Evolutionary conservation across 2,888 invertebrate species (phyloP).

Genomic region (Lepidocyrtoides sp.): DNA sequence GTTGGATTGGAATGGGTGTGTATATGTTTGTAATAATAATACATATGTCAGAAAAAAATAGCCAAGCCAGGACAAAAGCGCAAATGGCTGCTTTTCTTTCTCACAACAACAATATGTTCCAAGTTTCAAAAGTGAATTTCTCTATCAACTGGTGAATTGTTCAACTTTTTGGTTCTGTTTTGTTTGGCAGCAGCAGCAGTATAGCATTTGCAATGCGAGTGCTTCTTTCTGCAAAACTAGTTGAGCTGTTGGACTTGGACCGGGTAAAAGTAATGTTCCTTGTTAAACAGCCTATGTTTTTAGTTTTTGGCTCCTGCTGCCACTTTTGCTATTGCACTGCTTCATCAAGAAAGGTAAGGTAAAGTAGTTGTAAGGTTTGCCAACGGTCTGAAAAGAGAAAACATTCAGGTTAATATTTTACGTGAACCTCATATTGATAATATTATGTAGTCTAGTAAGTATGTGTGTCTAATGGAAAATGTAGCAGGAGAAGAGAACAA

Average conservation of each 20-base stretch:
- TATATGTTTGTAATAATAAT: not conserved
- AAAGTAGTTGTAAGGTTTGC: not conserved
- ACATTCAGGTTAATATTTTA: slow-evolving; percentile 26
- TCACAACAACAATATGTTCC: slow-evolving; percentile 40
- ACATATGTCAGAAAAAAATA: not conserved
- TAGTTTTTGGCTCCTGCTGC: slow-evolving; percentile 28
- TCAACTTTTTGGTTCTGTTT: not conserved
- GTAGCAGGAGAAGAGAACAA: not conserved
- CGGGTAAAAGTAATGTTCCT: not conserved
- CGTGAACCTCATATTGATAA: slow-evolving; percentile 29
- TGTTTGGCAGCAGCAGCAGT: not conserved
- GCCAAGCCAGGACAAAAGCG: not conserved
- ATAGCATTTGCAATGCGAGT: too few species aligned
- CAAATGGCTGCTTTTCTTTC: not conserved
- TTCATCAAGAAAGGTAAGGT: not conserved
- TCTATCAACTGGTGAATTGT: slow-evolving; percentile 57
- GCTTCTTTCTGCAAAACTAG: slow-evolving; percentile 35
- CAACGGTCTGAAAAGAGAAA: slow-evolving; percentile 17
- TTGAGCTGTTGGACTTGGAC: slow-evolving; percentile 21
- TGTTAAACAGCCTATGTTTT: not conserved
- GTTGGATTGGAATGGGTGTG: slow-evolving; percentile 42
- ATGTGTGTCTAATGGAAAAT: not conserved
- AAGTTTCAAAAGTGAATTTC: slow-evolving; percentile 39
- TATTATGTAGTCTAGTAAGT: not conserved
- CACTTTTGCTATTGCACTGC: not conserved